These are phyloP conservation scores for Selenia dentaria DNA, from an alignment of 2,888 invertebrate genomes.

Conservation along the genomic window DNA sequence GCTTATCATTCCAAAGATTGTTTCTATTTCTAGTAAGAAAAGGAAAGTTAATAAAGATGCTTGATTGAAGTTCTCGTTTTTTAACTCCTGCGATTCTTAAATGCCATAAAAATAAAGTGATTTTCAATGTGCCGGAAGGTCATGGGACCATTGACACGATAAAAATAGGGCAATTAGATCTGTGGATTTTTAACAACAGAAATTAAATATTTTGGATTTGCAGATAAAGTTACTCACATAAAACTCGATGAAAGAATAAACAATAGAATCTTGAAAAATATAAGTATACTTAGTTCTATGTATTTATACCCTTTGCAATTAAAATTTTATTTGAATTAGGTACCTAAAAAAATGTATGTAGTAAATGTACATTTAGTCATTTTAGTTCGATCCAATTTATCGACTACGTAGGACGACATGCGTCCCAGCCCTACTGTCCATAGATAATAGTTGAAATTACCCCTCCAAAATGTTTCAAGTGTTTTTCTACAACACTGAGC, in stretches of 20 bases:
- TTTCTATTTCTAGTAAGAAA: background rate
- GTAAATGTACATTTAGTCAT: constrained; percentile 1
- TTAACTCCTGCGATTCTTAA: background rate
- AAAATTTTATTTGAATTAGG: no score
- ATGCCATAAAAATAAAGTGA: background rate
- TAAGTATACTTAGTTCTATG: background rate
- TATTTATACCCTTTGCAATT: no score
- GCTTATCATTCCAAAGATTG: background rate
- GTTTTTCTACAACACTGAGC: constrained; percentile 1
- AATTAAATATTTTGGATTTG: background rate
- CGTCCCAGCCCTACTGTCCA: constrained; percentile 2
- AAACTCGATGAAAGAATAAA: background rate
- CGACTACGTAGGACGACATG: background rate
- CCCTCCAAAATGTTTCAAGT: constrained; percentile 1
- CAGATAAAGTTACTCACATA: background rate
- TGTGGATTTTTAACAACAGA: background rate
- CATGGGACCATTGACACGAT: background rate
- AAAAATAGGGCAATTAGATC: background rate
- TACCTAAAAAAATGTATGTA: no score
- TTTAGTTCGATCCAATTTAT: constrained; percentile 1
- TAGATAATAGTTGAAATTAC: constrained; percentile 1
- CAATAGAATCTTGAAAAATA: constrained; percentile 1
- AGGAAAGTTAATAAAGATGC: background rate
- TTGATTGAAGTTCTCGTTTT: constrained; percentile 2
- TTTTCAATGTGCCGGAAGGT: constrained; percentile 2